Conservation (phyloP, 2,888 invertebrate genomes). For the Autographa pulchrina region DNA sequence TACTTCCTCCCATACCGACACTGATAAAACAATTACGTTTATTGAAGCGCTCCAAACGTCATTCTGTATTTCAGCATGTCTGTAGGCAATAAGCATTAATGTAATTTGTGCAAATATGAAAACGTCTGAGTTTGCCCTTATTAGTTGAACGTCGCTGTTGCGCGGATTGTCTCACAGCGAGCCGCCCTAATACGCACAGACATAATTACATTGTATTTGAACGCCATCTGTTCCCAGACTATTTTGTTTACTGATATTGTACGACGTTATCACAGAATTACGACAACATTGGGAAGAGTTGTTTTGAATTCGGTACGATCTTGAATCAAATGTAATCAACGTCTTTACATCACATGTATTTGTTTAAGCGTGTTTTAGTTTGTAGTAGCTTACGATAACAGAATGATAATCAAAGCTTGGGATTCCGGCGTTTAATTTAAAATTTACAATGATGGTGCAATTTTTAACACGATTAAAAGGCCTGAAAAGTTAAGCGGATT, state of each 20-base stretch:
- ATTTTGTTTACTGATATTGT: constrained; percentile 59
- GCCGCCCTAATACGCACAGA: constrained; percentile 69
- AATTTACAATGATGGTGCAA: constrained; percentile 64
- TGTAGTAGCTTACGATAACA: constrained; percentile 14
- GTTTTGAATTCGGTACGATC: constrained; percentile 17
- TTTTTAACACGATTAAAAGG: constrained; percentile 75
- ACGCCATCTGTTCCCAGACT: constrained; percentile 63
- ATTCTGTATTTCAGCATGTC: constrained; percentile 69
- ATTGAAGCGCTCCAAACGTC: constrained; percentile 60
- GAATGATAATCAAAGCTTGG: constrained; percentile 45
- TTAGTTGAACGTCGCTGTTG: constrained; percentile 77
- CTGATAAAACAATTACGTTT: constrained; percentile 62
- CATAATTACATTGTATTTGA: constrained; percentile 76
- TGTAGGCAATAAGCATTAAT: constrained; percentile 81
- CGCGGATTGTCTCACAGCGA: constrained; percentile 57
- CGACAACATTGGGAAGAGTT: constrained; percentile 27
- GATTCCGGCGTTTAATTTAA: constrained; percentile 57
- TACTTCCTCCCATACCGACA: constrained; percentile 50
- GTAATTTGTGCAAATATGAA: constrained; percentile 86
- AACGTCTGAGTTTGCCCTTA: constrained; percentile 81
- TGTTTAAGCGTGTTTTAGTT: constrained; percentile 28
- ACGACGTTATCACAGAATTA: constrained; percentile 36
- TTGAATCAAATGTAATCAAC: constrained; percentile 41
- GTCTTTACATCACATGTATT: constrained; percentile 26
- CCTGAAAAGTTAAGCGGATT: constrained; percentile 75